Percentiles rank a stretch among this genome's conserved stretches.
Conservation (phyloP, 2,888 invertebrate species). For the Perizoma flavofasciatum region DNA sequence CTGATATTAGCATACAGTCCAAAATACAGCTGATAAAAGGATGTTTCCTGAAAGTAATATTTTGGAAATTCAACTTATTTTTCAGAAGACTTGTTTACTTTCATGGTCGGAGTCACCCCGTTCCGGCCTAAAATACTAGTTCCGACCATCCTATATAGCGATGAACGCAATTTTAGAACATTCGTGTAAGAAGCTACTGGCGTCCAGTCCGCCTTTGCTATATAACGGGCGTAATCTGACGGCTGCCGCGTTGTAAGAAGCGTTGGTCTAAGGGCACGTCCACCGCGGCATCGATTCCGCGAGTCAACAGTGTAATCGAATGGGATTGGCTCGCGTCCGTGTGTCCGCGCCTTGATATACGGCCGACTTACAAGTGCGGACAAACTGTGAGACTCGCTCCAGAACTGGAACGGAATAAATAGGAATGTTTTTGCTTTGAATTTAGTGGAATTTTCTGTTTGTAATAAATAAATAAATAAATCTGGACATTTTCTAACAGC, state of each 20-base stretch:
- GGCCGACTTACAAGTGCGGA: conserved; percentile 8
- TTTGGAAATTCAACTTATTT: too few species aligned
- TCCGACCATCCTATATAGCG: too few species aligned
- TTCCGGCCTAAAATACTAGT: too few species aligned
- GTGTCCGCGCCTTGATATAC: conserved; percentile 24
- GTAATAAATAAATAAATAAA: not conserved
- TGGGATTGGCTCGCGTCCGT: conserved; percentile 16
- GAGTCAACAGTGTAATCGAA: conserved; percentile 28
- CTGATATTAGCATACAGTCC: too few species aligned
- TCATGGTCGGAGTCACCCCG: too few species aligned
- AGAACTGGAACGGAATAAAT: conserved; percentile 2
- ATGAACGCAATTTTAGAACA: too few species aligned
- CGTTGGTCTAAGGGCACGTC: conserved; percentile 9
- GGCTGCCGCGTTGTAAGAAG: not conserved
- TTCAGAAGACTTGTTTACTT: too few species aligned
- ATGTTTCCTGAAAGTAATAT: too few species aligned
- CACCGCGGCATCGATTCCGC: conserved; percentile 19
- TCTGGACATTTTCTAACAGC: too few species aligned
- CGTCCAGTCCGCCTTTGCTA: too few species aligned
- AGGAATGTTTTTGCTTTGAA: conserved; percentile 6
- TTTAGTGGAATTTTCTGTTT: conserved; percentile 6
- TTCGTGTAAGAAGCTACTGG: too few species aligned
- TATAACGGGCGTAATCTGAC: not conserved
- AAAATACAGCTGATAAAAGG: too few species aligned
- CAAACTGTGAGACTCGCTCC: not conserved